A percentile compares a stretch with the other conserved stretches of the same genome.
phyloP scores from a whole-genome alignment of 2,797 vertebrate species.

The Capromys pilorides region DNA sequence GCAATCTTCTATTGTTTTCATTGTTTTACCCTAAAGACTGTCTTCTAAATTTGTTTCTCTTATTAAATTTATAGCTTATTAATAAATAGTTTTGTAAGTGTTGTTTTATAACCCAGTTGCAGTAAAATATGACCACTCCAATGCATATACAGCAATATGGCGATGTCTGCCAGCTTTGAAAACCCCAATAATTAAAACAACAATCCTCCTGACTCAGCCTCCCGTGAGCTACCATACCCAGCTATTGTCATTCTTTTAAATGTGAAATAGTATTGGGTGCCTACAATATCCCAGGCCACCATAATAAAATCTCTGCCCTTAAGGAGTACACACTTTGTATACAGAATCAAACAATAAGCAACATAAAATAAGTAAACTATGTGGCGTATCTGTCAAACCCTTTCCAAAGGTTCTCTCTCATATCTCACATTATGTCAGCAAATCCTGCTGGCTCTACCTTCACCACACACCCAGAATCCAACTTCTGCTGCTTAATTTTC shows the following conservation, averaged over 20 bases:
- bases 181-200: background rate
- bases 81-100: background rate
- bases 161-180: background rate
- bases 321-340: background rate
- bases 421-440: background rate
- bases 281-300: background rate
- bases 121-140: background rate
- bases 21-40: background rate
- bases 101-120: background rate
- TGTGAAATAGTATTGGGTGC: background rate
- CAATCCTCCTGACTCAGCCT: too few species aligned
- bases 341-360: background rate
- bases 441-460: background rate
- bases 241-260: background rate
- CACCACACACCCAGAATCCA: background rate
- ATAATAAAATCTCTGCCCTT: background rate
- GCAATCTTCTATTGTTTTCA: background rate
- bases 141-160: background rate
- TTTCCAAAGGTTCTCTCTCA: conserved; percentile 18
- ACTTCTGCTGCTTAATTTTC: background rate
- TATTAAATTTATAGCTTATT: background rate
- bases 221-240: too few species aligned
- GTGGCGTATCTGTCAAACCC: background rate
- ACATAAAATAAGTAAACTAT: conserved; percentile 15
- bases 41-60: background rate